Conservation (phyloP, 2,888 invertebrate genomes). For the Drosophila sordidula region DNA sequence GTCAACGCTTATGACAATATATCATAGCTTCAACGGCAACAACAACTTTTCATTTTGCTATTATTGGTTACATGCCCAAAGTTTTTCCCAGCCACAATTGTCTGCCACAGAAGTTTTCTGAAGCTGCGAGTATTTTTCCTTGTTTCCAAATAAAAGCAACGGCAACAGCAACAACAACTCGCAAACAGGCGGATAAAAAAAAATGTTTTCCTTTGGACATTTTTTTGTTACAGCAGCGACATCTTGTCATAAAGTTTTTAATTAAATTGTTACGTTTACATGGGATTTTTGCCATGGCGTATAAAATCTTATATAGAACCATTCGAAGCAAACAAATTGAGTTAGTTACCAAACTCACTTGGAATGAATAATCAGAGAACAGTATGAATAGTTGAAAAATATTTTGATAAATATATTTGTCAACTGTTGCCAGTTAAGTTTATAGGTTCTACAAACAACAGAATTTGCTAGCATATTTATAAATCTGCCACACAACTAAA, state of each 20-base stretch:
- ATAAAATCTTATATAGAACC: conserved; percentile 20
- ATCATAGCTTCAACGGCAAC: conserved; percentile 50
- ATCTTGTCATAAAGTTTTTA: conserved; percentile 78
- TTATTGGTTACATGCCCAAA: conserved; percentile 76
- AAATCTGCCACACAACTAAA: not conserved
- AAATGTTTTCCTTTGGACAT: conserved; percentile 27
- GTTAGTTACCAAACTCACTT: conserved; percentile 41
- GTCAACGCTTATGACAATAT: conserved; percentile 76
- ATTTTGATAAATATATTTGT: too few relatives aligned
- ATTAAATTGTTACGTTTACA: conserved; percentile 73
- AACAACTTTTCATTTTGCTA: conserved; percentile 54
- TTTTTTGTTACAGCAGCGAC: conserved; percentile 51
- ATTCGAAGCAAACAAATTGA: conserved; percentile 35
- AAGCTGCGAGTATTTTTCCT: conserved; percentile 55
- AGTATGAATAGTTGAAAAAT: too few relatives aligned
- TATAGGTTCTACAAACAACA: not conserved
- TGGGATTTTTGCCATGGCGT: conserved; percentile 28
- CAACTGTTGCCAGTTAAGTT: not conserved
- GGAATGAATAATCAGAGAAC: not conserved
- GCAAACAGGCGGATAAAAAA: conserved; percentile 24
- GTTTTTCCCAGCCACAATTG: conserved; percentile 70
- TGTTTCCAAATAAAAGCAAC: conserved; percentile 33
- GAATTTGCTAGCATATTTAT: not conserved
- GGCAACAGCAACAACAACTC: conserved; percentile 10
- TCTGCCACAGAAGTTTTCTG: conserved; percentile 69